Conservation (phyloP, 1,140 invertebrate genomes). For the Drosophila pectinifera region DNA sequence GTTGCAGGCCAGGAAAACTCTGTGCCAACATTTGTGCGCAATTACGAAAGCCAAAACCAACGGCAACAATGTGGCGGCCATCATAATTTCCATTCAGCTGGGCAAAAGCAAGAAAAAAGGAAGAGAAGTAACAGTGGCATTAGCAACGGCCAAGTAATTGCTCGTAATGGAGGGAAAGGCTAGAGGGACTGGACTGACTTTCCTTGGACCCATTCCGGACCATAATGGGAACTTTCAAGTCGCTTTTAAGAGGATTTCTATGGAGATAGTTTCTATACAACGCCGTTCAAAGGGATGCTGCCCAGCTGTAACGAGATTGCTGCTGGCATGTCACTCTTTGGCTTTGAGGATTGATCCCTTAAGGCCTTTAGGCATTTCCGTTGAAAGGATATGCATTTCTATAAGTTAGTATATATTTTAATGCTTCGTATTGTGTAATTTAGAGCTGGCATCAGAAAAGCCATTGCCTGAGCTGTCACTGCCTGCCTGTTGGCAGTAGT, state of each 20-base stretch:
- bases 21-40: constrained; percentile 64
- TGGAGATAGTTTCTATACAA: constrained; percentile 30
- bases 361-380: not conserved
- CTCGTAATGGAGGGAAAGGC: constrained; percentile 41
- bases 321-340: not conserved
- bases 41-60: constrained; percentile 64
- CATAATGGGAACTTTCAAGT: constrained; percentile 43
- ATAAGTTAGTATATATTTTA: too few species aligned
- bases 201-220: constrained; percentile 30
- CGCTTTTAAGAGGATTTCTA: constrained; percentile 34
- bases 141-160: constrained; percentile 51
- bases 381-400: not conserved
- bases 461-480: constrained; percentile 25
- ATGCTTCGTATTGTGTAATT: too few species aligned
- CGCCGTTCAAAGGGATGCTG: constrained; percentile 12
- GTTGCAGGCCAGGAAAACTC: constrained; percentile 48
- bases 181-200: constrained; percentile 21
- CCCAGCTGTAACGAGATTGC: not conserved
- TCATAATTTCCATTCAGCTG: constrained; percentile 69
- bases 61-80: constrained; percentile 70
- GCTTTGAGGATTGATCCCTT: constrained; percentile 12
- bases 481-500: constrained; percentile 35
- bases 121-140: constrained; percentile 37
- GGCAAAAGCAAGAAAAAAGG: constrained; percentile 7
- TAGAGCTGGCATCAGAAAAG: too few species aligned